Conservation (phyloP, 2,797 vertebrate genomes). For the Potorous gilbertii region DNA sequence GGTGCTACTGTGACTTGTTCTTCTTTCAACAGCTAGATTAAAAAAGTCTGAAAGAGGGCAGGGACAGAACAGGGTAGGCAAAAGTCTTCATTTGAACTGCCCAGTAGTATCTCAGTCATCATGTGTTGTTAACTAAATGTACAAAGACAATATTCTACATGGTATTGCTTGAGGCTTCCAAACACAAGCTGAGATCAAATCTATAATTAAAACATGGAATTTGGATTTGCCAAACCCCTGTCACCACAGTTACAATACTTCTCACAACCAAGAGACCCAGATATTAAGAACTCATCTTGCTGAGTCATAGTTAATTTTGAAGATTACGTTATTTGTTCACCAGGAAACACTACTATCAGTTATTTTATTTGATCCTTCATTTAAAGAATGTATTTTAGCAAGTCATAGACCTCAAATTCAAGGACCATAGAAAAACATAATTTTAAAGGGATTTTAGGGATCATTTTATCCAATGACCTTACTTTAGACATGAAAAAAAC, state of each 20-base stretch:
- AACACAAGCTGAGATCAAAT: conserved; percentile 53
- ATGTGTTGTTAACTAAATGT: background rate
- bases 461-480: background rate
- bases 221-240: conserved; percentile 34
- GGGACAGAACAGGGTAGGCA: conserved; percentile 37
- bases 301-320: conserved; percentile 25
- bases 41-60: conserved; percentile 21
- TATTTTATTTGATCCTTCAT: background rate
- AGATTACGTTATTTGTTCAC: conserved; percentile 9
- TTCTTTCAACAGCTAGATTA: background rate
- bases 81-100: conserved; percentile 14
- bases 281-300: conserved; percentile 20
- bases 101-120: conserved; percentile 37
- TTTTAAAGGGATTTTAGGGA: conserved; percentile 1
- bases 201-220: conserved; percentile 59
- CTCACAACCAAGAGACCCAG: background rate
- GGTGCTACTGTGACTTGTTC: background rate
- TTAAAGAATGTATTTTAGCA: conserved; percentile 42
- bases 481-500: background rate
- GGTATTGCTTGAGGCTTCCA: conserved; percentile 41
- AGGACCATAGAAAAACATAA: conserved; percentile 1
- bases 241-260: conserved; percentile 29
- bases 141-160: conserved; percentile 54
- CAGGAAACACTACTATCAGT: conserved; percentile 45
- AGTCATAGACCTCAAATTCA: conserved; percentile 1